phyloP scores from a whole-genome alignment of 2,888 invertebrate species.

The Cataglyphis cursor region DNA sequence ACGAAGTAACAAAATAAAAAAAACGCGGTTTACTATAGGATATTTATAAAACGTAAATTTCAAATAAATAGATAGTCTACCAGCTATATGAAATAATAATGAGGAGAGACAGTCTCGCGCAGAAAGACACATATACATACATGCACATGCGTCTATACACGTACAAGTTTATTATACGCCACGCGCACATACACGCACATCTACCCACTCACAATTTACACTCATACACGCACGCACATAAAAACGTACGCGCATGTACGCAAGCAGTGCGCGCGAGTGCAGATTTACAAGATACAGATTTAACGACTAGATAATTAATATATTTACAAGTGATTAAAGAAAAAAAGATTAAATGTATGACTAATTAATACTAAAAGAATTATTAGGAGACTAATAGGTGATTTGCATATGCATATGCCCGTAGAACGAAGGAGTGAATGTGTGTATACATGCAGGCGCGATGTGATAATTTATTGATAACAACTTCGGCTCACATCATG shows the following conservation, averaged over 20 bases:
- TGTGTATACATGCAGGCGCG: constrained; percentile 72
- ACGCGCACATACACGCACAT: constrained; percentile 25
- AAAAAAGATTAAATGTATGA: constrained; percentile 81
- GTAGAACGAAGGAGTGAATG: constrained; percentile 81
- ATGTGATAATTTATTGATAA: constrained; percentile 59
- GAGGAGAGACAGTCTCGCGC: constrained; percentile 60
- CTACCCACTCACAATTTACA: constrained; percentile 14
- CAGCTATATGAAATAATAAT: constrained; percentile 81
- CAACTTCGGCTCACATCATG: constrained; percentile 47
- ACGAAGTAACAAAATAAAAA: constrained; percentile 71
- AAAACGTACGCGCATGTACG: constrained; percentile 5
- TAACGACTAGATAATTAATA: constrained; percentile 79
- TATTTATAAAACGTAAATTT: constrained; percentile 83
- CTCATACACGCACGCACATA: constrained; percentile 11
- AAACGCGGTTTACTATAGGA: constrained; percentile 78
- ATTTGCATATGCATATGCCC: constrained; percentile 80
- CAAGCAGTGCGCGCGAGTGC: constrained; percentile 52
- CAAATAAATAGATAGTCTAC: constrained; percentile 83
- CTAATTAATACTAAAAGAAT: constrained; percentile 81
- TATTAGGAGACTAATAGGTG: constrained; percentile 80
- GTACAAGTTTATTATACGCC: neutral
- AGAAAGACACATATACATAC: constrained; percentile 48
- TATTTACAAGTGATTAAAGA: constrained; percentile 76
- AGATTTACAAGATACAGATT: constrained; percentile 76
- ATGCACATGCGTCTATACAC: neutral